Evolutionary conservation across 2,113 vertebrate genomes (phyloP), one percentile per base, ranked within the genome.

Genomic region (Barnardius zonarius): DNA sequence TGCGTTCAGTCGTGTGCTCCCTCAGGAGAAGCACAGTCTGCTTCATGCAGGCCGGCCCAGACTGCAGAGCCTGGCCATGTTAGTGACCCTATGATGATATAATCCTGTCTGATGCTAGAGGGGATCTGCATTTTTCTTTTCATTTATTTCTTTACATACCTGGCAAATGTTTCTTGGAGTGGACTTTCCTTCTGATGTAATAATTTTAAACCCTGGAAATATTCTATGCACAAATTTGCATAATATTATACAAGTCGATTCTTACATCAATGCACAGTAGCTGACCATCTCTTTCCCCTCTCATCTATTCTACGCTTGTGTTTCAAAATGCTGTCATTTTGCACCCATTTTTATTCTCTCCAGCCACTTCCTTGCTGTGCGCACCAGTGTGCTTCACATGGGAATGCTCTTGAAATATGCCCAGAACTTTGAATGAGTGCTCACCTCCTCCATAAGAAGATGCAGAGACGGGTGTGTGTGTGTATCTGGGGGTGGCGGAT

Each of bases 361-460:
- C 18, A 81, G 22, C 19, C 0, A 0, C 52, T 72, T 84, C 25
- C 15, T 59, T 92, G 24, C 61, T 78, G 31, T 6, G 2, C 24
- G 1, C 35, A 30, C 10, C 37, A 23, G 46, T 5, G 1, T 2
- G 5, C 10, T 46, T 23, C 27, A 8, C 7, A 1, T 37, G 48
- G 23, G 43, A 94, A 5, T 0, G 1, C 17, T 78, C 25, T 43
- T 89, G 64, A 49, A 59, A 28, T 59, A 31, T 17, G 39, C 39
- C 30, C 52, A 31, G 75, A 68, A 63, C 46, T 52, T 63, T 48
- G 23, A 16, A 11, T 10, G 13, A 39, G 9, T 55, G 54, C 51
- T 77, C 33, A 24, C 20, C 43, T 89, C 17, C 35, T 74, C 13
- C 0, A 0, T 1, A 0, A 4, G 74, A 78, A 54, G 68, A 33